Base-by-base conservation (phyloP, 2,888 invertebrate genomes). In the Tetragnatha montana region DNA sequence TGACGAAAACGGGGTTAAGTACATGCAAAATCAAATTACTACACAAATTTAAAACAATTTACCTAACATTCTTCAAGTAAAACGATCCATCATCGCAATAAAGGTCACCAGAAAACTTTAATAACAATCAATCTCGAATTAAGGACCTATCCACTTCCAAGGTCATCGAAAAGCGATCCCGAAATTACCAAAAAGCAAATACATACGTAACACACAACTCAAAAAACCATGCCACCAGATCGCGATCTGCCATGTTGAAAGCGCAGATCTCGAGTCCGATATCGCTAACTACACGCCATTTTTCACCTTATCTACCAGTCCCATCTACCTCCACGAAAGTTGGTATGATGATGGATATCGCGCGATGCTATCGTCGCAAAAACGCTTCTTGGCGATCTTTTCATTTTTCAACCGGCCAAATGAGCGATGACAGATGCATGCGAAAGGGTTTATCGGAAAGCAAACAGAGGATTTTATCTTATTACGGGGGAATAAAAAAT, bases 351-450 rank as follows among this genome's bases (percentile, higher is more conserved):
- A 84, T 84, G 83, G 73, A 76, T 84, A 76, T 84, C 75, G 21
- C 19, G 8, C n/a, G 76, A 84, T 75, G 12, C 35, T 17, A 83
- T 51, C 22, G 19, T 22, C 21, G 10, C 12, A 73, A 73, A 22
- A 47, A 51, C 49, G n/a, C 17, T 21, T 71, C 35, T 51, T 50
- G 19, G 73, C 50, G 51, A 82, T 51, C 73, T 70, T 78, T 78
- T 76, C 49, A 68, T 75, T 75, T 83, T 35, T 35, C 47, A 21
- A n/a, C 51, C 78, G 35, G 35, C 35, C 73, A 50, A 78, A 75
- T 70, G 76, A 70, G 19, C 51, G 87, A 81, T 88, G 87, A 88
- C 87, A 82, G 82, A 70, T 80, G 81, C 51, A 88, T 69, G 82
- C 71, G 81, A 82, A 69, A 50, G 82, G 50, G 74, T 88, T 88